These are phyloP conservation scores for Cantharis nigra DNA, from an alignment of 2,888 invertebrate genomes.

Conservation along the genomic window DNA sequence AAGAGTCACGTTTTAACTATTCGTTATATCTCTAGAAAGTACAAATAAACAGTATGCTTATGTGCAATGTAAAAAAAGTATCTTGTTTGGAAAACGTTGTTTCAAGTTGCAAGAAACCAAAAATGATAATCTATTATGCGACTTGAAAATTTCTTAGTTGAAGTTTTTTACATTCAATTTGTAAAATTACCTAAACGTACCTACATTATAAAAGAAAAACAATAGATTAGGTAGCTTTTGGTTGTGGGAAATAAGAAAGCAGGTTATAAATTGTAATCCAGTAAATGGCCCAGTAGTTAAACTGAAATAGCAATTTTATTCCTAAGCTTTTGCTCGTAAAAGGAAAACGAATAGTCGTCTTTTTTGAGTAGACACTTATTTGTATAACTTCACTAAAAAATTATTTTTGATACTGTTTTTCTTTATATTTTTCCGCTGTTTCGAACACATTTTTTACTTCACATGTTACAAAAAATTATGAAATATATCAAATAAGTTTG, in stretches of 20 bases:
- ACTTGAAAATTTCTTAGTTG: no score
- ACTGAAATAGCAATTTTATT: constrained; percentile 12
- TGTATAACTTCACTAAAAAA: background rate
- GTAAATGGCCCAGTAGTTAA: constrained; percentile 14
- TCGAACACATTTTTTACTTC: background rate
- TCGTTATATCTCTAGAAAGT: background rate
- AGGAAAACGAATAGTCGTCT: background rate
- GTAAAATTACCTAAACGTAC: background rate
- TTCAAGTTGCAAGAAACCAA: background rate
- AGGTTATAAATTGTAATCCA: constrained; percentile 12
- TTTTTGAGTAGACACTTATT: background rate
- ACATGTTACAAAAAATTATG: background rate
- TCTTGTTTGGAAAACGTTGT: background rate
- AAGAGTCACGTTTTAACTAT: background rate
- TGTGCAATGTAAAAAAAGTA: background rate
- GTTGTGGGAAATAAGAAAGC: constrained; percentile 5
- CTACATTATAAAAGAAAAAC: background rate
- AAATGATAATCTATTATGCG: background rate
- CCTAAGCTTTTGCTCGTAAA: constrained; percentile 1
- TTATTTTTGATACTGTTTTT: background rate
- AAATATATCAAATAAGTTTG: background rate
- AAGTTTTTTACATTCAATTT: background rate
- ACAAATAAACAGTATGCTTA: background rate
- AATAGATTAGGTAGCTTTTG: background rate
- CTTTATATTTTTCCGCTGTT: background rate